These are phyloP conservation scores for Panorpa germanica DNA, from an alignment of 2,888 invertebrate species.

Conservation along the genomic window DNA sequence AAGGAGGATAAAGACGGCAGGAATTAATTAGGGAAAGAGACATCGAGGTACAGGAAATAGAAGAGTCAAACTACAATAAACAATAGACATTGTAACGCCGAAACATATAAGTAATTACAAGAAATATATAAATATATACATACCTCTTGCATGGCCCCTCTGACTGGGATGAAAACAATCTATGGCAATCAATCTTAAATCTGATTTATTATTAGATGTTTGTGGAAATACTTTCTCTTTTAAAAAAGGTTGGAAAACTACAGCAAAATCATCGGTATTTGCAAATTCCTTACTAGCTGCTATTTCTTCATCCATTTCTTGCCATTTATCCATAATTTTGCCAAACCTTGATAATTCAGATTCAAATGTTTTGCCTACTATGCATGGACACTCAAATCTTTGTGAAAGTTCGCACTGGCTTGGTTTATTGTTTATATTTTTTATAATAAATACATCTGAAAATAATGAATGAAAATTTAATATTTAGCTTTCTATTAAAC, in stretches of 20 bases:
- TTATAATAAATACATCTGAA: conserved; percentile 24
- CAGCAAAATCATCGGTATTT: conserved; percentile 31
- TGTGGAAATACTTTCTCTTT: conserved; percentile 24
- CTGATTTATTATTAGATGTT: conserved; percentile 22
- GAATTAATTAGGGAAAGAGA: too few species aligned
- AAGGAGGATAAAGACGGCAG: too few species aligned
- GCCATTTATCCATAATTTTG: conserved; percentile 31
- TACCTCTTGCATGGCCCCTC: conserved; percentile 33
- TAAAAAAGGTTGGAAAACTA: conserved; percentile 31
- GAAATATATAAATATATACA: too few species aligned
- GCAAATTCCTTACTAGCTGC: conserved; percentile 21
- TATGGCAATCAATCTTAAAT: conserved; percentile 29
- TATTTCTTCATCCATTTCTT: conserved; percentile 28
- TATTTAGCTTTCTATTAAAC: conserved; percentile 1
- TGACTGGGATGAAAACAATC: conserved; percentile 48
- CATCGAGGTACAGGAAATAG: too few species aligned
- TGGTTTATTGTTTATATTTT: conserved; percentile 22
- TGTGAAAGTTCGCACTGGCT: conserved; percentile 23
- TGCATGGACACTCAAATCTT: conserved; percentile 33
- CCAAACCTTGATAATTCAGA: conserved; percentile 20
- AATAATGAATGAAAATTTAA: conserved; percentile 9
- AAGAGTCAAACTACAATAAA: too few species aligned
- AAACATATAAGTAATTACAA: too few species aligned
- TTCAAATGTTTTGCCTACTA: conserved; percentile 24
- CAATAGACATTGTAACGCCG: too few species aligned